phyloP scores from a whole-genome alignment of 2,888 invertebrate species.

The Flexamia atlantica region DNA sequence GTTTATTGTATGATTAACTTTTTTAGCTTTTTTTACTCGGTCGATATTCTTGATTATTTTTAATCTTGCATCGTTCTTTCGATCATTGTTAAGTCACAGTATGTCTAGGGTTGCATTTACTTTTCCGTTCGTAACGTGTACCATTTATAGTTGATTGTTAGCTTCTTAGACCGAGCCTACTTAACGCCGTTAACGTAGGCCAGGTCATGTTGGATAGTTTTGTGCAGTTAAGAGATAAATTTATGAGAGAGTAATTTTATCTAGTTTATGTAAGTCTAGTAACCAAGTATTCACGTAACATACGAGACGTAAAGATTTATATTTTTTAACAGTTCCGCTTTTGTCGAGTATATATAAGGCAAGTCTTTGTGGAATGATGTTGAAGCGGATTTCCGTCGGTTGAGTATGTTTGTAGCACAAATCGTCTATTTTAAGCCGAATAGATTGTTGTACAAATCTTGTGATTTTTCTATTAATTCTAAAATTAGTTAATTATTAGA shows the following conservation, averaged over 20 bases:
- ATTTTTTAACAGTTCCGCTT: slow-evolving; percentile 57
- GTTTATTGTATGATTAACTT: too few species aligned
- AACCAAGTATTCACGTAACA: slow-evolving; percentile 5
- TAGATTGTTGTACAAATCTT: neutral
- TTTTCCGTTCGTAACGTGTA: slow-evolving; percentile 1
- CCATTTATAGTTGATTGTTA: slow-evolving; percentile 17
- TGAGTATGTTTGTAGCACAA: slow-evolving; percentile 6
- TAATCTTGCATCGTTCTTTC: too few species aligned
- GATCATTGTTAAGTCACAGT: too few species aligned
- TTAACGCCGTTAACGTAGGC: slow-evolving; percentile 31
- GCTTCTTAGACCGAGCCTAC: slow-evolving; percentile 5
- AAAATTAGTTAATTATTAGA: too few species aligned
- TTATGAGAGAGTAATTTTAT: slow-evolving; percentile 47
- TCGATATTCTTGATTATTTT: too few species aligned
- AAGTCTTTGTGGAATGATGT: neutral
- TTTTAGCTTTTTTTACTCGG: too few species aligned
- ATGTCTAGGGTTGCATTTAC: neutral
- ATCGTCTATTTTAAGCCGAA: neutral
- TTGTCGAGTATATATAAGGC: slow-evolving; percentile 43
- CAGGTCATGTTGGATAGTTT: slow-evolving; percentile 47
- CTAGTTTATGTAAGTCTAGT: neutral
- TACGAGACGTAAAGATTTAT: slow-evolving; percentile 51
- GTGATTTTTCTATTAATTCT: too few species aligned
- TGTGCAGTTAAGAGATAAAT: neutral
- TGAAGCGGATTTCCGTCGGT: slow-evolving; percentile 9